These are phyloP conservation scores for Parnassius glacialis DNA, from an alignment of 2,888 invertebrate species.

Conservation along the genomic window DNA sequence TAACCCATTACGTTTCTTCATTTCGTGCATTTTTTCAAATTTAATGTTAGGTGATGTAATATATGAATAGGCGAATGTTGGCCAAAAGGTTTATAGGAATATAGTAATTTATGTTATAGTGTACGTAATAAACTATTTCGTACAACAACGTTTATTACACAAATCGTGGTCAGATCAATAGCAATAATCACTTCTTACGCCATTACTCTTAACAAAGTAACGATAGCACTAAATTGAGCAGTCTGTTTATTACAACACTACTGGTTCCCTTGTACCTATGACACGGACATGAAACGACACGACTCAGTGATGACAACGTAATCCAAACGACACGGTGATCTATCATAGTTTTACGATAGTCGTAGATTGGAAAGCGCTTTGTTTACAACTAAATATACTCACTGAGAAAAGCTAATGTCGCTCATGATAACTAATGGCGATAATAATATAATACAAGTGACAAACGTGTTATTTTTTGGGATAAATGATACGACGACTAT, in stretches of 20 bases:
- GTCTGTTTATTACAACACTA: constrained; percentile 5
- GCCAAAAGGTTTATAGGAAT: constrained; percentile 2
- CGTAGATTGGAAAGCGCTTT: constrained; percentile 34
- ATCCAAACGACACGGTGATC: constrained; percentile 14
- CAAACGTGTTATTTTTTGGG: too few species aligned
- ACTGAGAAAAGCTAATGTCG: constrained; percentile 28
- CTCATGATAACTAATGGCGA: constrained; percentile 21
- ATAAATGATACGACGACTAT: too few species aligned
- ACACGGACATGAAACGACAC: constrained; percentile 18
- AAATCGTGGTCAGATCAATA: constrained; percentile 7
- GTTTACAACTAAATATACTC: constrained; percentile 30
- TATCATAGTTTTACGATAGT: constrained; percentile 12
- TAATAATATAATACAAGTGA: constrained; percentile 13
- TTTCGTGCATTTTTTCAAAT: too few species aligned
- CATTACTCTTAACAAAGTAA: constrained; percentile 11
- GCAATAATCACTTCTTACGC: constrained; percentile 11
- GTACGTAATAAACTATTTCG: constrained; percentile 17
- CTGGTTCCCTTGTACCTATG: constrained; percentile 3
- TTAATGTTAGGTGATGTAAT: constrained; percentile 1
- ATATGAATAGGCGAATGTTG: constrained; percentile 5
- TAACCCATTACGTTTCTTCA: too few species aligned
- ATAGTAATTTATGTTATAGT: constrained; percentile 3
- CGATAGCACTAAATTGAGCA: neutral
- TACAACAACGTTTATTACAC: constrained; percentile 7
- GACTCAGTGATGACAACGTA: constrained; percentile 16